Evolutionary conservation across 2,113 vertebrate genomes (phyloP), one percentile per base, ranked within the genome.

Genomic region (Silurus glanis): DNA sequence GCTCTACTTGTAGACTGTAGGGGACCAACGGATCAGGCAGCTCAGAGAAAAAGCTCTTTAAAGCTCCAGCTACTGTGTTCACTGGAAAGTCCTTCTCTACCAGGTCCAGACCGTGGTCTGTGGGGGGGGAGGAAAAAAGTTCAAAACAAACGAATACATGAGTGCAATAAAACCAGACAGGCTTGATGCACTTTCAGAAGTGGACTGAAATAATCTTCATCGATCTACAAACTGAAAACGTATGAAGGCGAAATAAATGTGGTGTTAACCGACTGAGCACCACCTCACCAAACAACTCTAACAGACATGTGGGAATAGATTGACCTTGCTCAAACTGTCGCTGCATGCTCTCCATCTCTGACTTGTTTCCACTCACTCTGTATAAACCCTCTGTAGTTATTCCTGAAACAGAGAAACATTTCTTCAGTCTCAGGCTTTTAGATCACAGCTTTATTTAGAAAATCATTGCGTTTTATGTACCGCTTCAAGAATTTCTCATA

Each of bases 1-100:
- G 94, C 80, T 98, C 98, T 1, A 92, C 93, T 95, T 99, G 98
- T 94, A 97, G 95, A 91, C 87, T 90, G 90, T 97, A 98, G 0
- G 98, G 98, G 80, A 98, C 96, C 91, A 98, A 92, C 2, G 98
- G 98, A 56, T 98, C 98, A 0, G 98, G 97, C 86, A 99, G 93
- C 91, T 99, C 98, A 0, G 98, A 97, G 95, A 98, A 99, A 91
- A 99, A 99, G 92, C 97, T 98, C 92, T 99, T 99, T 92, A 99
- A 96, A 91, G 93, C 98, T 14, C 97, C 98, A 0, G 97, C 98
- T 91, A 99, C 97, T 0, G 98, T 97, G 92, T 98, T 98, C 91
- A 99, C 96, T 0, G 98, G 95, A 83, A 97, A 99, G 92, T 99
- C 97, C 92, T 98, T 99, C 94, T 98, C 98, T 0, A 96, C 97